These are phyloP conservation scores for Xiphophorus maculatus DNA, from an alignment of 2,113 vertebrate species.

Conservation along the genomic window DNA sequence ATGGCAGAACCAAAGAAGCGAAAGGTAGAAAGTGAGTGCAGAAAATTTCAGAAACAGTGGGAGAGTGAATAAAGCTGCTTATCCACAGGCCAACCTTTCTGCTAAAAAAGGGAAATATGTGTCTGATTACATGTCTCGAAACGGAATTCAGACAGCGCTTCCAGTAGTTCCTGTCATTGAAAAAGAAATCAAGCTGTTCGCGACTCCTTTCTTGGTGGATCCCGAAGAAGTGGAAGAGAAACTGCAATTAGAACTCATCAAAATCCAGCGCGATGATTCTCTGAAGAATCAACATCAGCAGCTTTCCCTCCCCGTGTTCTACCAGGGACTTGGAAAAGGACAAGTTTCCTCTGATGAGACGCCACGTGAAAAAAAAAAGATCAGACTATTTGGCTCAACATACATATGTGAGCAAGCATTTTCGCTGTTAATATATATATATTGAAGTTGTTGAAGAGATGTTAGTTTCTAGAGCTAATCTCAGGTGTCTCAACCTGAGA, in stretches of 20 bases:
- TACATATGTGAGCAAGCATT: conserved; percentile 38
- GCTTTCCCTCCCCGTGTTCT: conserved; percentile 16
- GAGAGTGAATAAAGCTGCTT: conserved; percentile 28
- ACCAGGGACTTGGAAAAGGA: background rate
- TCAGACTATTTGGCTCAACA: conserved; percentile 34
- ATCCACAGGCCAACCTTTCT: conserved; percentile 35
- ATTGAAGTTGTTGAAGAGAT: no score
- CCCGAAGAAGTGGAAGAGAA: background rate
- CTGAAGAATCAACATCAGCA: conserved; percentile 48
- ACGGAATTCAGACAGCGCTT: conserved; percentile 18
- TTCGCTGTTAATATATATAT: conserved; percentile 10
- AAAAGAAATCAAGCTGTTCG: background rate
- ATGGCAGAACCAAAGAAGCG: background rate
- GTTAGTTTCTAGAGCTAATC: no score
- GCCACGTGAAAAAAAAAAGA: no score
- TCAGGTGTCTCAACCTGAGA: background rate
- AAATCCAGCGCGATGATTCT: conserved; percentile 46
- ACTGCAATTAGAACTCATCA: conserved; percentile 1
- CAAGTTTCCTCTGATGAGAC: conserved; percentile 48
- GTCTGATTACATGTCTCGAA: background rate
- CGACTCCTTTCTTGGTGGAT: background rate
- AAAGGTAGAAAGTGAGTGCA: conserved; percentile 6
- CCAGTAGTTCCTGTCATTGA: conserved; percentile 13
- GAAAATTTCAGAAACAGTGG: background rate
- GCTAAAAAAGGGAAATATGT: background rate